These are phyloP conservation scores for Nemurella pictetii DNA, from an alignment of 2,888 invertebrate species.

Conservation along the genomic window DNA sequence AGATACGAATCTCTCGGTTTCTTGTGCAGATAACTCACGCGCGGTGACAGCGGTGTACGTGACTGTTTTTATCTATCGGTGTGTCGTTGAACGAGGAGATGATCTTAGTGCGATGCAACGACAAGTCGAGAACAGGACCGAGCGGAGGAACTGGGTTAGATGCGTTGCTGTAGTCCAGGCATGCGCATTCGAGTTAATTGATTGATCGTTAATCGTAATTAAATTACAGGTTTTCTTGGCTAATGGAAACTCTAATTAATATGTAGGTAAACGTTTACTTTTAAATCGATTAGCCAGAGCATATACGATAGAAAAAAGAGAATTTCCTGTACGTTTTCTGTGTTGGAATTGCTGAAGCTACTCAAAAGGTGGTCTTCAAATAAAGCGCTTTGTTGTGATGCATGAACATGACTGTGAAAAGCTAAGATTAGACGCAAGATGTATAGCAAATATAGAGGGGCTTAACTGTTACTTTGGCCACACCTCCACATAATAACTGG, in stretches of 20 bases:
- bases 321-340: too few relatives aligned
- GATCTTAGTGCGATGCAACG: not conserved
- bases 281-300: not conserved
- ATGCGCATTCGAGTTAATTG: not conserved
- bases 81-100: not conserved
- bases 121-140: not conserved
- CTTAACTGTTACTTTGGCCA: too few relatives aligned
- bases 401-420: too few relatives aligned
- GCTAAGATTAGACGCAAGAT: too few relatives aligned
- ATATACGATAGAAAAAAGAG: not conserved
- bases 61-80: not conserved
- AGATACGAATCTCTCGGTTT: not conserved
- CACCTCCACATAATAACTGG: too few relatives aligned
- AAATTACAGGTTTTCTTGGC: not conserved
- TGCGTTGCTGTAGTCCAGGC: not conserved
- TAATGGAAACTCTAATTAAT: not conserved
- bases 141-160: not conserved
- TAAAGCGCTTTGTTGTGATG: too few relatives aligned
- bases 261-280: not conserved
- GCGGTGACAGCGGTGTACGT: not conserved
- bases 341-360: too few relatives aligned
- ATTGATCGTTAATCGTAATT: not conserved
- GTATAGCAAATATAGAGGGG: too few relatives aligned
- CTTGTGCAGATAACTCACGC: not conserved
- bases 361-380: too few relatives aligned